A percentile compares a stretch with the other conserved stretches of the same genome.
Evolutionary conservation across 2,113 vertebrate genomes (phyloP).

Genomic region (Phyllostomus hastatus): DNA sequence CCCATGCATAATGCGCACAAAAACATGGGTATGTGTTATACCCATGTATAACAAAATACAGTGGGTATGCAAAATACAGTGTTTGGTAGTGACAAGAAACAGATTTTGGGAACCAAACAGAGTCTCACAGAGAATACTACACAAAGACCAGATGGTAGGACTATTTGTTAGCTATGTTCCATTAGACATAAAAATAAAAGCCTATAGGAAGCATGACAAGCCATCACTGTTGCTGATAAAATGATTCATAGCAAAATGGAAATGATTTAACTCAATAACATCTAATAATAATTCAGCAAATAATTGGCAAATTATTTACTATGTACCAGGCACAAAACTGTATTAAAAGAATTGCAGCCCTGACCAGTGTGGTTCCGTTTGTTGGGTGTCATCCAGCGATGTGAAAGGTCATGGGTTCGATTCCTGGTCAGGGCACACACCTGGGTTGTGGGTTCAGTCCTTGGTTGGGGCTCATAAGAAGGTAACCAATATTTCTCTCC

Average conservation of each 20-base stretch:
- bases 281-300: neutral
- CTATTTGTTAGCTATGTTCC: neutral
- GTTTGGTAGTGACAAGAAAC: neutral
- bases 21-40: too few relatives aligned
- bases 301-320: neutral
- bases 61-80: too few relatives aligned
- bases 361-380: too few relatives aligned
- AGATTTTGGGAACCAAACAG: neutral
- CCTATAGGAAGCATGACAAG: neutral
- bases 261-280: neutral
- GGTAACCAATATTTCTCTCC: too few relatives aligned
- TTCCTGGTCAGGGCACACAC: too few relatives aligned
- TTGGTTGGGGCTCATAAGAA: too few relatives aligned
- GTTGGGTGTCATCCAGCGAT: too few relatives aligned
- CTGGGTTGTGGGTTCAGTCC: too few relatives aligned
- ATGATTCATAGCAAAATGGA: neutral
- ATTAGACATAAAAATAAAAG: neutral
- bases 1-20: too few relatives aligned
- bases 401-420: too few relatives aligned
- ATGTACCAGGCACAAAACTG: neutral
- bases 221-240: neutral
- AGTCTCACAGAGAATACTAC: neutral
- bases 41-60: too few relatives aligned
- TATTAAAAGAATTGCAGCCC: neutral
- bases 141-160: neutral